Conservation (phyloP, 2,797 vertebrate genomes). For the Masticophis lateralis region DNA sequence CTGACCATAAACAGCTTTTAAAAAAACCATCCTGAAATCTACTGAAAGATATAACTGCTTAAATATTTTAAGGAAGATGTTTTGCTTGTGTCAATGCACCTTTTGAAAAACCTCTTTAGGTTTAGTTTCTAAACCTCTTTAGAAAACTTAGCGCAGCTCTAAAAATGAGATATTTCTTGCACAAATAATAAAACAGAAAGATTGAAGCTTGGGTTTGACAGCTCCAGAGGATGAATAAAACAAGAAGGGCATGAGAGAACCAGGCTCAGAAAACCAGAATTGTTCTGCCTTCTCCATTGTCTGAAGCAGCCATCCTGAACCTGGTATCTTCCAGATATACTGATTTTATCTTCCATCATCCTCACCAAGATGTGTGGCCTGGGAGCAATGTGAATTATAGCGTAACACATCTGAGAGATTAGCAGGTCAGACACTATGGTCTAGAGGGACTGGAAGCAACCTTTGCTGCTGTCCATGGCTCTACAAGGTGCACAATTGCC, state of each 20-base stretch:
- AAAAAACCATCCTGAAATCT: not conserved
- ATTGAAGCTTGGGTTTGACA: slow-evolving; percentile 15
- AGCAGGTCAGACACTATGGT: not conserved
- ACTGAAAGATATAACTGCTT: not conserved
- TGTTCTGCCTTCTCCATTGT: not conserved
- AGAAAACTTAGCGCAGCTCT: not conserved
- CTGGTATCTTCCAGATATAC: not conserved
- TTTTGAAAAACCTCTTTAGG: not conserved
- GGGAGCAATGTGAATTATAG: not conserved
- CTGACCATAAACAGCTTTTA: not conserved
- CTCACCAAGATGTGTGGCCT: not conserved
- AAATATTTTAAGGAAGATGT: not conserved
- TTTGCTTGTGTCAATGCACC: not conserved
- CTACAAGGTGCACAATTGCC: slow-evolving; percentile 15
- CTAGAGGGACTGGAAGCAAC: slow-evolving; percentile 26
- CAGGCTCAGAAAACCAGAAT: slow-evolving; percentile 18
- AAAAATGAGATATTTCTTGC: not conserved
- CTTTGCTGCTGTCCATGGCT: not conserved
- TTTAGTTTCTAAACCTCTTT: not conserved
- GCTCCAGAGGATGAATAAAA: not conserved
- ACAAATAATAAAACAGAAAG: slow-evolving; percentile 16
- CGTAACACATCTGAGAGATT: not conserved
- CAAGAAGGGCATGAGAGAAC: slow-evolving; percentile 6
- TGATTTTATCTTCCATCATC: not conserved
- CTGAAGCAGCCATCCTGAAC: not conserved